Evolutionary conservation across 2,113 vertebrate genomes (phyloP).

Genomic region (Oryzias celebensis): DNA sequence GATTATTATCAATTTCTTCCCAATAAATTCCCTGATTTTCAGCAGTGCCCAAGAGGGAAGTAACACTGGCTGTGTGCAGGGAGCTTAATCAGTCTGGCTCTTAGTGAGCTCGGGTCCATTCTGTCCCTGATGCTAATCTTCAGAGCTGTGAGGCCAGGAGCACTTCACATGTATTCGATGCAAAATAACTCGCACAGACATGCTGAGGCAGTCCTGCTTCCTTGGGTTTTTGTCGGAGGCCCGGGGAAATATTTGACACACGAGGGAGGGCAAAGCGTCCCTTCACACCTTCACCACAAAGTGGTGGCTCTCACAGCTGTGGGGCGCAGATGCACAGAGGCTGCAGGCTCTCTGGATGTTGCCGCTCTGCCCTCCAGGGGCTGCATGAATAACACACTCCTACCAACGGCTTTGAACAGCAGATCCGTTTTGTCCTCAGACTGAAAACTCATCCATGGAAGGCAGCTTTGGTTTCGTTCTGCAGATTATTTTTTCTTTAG

Average conservation of each 20-base stretch:
- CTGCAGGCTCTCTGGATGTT: slow-evolving; percentile 61
- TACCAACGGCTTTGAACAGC: too few species aligned
- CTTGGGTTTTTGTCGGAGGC: slow-evolving; percentile 55
- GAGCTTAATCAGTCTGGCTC: slow-evolving; percentile 69
- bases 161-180: slow-evolving; percentile 59
- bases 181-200: slow-evolving; percentile 59
- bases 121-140: slow-evolving; percentile 69
- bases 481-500: too few species aligned
- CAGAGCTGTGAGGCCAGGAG: slow-evolving; percentile 55
- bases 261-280: slow-evolving; percentile 60
- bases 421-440: too few species aligned
- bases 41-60: slow-evolving; percentile 49
- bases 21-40: slow-evolving; percentile 64
- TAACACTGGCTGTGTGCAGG: slow-evolving; percentile 52
- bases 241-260: slow-evolving; percentile 64
- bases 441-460: slow-evolving; percentile 10
- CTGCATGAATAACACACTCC: slow-evolving; percentile 46
- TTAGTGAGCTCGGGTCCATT: slow-evolving; percentile 59
- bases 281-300: slow-evolving; percentile 56
- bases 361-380: slow-evolving; percentile 65
- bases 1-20: slow-evolving; percentile 72
- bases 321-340: slow-evolving; percentile 72
- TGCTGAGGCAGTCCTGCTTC: slow-evolving; percentile 47
- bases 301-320: slow-evolving; percentile 67
- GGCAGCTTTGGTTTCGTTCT: neutral